These are phyloP conservation scores for Drosophila hamatofila DNA, from an alignment of 2,888 invertebrate species.

Conservation along the genomic window DNA sequence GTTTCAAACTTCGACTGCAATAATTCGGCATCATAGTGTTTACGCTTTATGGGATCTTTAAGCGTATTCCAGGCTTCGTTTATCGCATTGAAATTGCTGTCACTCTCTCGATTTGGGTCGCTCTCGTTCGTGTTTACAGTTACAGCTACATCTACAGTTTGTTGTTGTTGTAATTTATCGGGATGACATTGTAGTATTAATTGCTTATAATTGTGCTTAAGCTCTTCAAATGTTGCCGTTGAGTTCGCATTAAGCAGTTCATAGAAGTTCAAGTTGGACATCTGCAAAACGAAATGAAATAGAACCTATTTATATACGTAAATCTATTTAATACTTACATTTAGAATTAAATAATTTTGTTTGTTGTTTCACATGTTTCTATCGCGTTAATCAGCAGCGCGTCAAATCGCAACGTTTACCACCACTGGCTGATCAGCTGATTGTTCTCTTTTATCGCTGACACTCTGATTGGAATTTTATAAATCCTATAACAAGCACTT, in stretches of 20 bases:
- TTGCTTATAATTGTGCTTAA: slow-evolving; percentile 84
- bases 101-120: slow-evolving; percentile 66
- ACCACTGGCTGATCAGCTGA: slow-evolving; percentile 67
- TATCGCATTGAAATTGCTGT: slow-evolving; percentile 86
- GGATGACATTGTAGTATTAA: slow-evolving; percentile 85
- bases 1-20: slow-evolving; percentile 87
- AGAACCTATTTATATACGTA: slow-evolving; percentile 32
- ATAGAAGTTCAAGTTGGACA: slow-evolving; percentile 81
- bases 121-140: slow-evolving; percentile 44
- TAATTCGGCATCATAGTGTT: slow-evolving; percentile 88
- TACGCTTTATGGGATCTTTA: slow-evolving; percentile 87
- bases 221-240: slow-evolving; percentile 78
- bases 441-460: slow-evolving; percentile 24
- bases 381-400: background rate
- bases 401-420: slow-evolving; percentile 28
- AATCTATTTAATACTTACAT: slow-evolving; percentile 61
- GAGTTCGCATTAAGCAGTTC: slow-evolving; percentile 78
- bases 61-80: slow-evolving; percentile 91
- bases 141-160: slow-evolving; percentile 25
- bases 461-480: slow-evolving; percentile 35
- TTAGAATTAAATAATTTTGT: slow-evolving; percentile 26
- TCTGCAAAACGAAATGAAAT: slow-evolving; percentile 55
- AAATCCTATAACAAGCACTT: slow-evolving; percentile 12
- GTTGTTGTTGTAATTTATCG: slow-evolving; percentile 82
- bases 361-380: slow-evolving; percentile 24